Percentiles rank a stretch among this genome's conserved stretches.
phyloP scores from a whole-genome alignment of 1,140 invertebrate genomes.

The Rhopalosiphum padi region DNA sequence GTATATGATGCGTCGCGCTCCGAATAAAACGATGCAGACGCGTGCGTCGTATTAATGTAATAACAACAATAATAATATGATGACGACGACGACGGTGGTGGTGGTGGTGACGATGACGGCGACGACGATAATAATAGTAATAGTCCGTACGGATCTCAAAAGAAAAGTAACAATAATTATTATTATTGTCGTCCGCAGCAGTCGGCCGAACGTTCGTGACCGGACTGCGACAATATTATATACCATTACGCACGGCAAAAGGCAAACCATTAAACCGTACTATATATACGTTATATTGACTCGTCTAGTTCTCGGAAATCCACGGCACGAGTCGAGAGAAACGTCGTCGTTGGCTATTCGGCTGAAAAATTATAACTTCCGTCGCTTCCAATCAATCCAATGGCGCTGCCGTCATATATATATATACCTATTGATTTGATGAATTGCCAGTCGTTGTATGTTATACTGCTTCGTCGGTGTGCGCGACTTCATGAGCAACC shows the following conservation, averaged over 20 bases:
- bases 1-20: not conserved
- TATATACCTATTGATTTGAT: not conserved
- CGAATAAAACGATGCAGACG: not conserved
- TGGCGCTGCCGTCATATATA: not conserved
- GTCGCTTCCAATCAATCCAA: not conserved
- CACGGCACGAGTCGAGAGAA: not conserved
- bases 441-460: not conserved
- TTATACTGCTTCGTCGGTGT: too few relatives aligned
- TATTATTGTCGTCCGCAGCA: not conserved
- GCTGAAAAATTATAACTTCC: not conserved
- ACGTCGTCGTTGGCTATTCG: not conserved
- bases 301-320: not conserved
- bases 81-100: too few relatives aligned
- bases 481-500: not conserved
- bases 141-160: not conserved
- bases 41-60: not conserved
- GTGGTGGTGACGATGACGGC: too few relatives aligned
- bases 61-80: not conserved
- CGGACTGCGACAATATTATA: not conserved
- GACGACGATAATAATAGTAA: too few relatives aligned
- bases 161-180: constrained; percentile 8
- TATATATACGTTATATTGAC: not conserved
- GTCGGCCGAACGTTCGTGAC: constrained; percentile 16
- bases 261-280: not conserved
- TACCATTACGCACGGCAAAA: not conserved